These are phyloP conservation scores for Pelochelys cantorii DNA, from an alignment of 2,797 vertebrate species.

Conservation along the genomic window DNA sequence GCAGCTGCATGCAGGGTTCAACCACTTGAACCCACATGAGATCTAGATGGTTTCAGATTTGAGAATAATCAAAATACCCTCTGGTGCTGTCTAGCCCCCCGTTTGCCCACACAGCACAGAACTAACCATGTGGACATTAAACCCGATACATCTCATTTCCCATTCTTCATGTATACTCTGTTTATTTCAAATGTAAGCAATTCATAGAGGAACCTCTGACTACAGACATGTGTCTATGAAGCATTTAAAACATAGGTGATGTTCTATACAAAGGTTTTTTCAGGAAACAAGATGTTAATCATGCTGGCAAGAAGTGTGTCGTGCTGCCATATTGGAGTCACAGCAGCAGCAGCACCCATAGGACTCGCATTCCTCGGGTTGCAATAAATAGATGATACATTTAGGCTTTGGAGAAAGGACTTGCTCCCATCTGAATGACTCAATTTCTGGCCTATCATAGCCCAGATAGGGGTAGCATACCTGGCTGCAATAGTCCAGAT, in stretches of 20 bases:
- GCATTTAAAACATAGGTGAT: not conserved
- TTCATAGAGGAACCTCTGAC: not conserved
- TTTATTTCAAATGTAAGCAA: not conserved
- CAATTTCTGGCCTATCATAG: not conserved
- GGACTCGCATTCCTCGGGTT: too few relatives aligned
- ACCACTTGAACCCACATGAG: not conserved
- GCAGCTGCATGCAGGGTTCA: not conserved
- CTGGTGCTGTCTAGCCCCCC: not conserved
- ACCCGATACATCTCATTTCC: not conserved
- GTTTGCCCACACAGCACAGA: not conserved
- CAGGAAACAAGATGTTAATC: too few relatives aligned
- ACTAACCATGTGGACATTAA: not conserved
- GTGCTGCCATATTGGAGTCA: not conserved
- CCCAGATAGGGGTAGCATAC: not conserved
- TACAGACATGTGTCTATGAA: not conserved
- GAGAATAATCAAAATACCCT: not conserved
- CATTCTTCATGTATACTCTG: not conserved
- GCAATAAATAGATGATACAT: not conserved
- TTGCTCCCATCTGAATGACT: not conserved
- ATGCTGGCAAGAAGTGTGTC: too few relatives aligned
- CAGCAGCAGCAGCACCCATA: not conserved
- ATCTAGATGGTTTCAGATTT: not conserved
- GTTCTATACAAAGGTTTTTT: not conserved
- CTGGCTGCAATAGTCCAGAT: constrained; percentile 36
- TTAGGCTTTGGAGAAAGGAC: not conserved